Base-by-base conservation (phyloP, 2,888 invertebrate genomes). In the Bembecia ichneumoniformis region DNA sequence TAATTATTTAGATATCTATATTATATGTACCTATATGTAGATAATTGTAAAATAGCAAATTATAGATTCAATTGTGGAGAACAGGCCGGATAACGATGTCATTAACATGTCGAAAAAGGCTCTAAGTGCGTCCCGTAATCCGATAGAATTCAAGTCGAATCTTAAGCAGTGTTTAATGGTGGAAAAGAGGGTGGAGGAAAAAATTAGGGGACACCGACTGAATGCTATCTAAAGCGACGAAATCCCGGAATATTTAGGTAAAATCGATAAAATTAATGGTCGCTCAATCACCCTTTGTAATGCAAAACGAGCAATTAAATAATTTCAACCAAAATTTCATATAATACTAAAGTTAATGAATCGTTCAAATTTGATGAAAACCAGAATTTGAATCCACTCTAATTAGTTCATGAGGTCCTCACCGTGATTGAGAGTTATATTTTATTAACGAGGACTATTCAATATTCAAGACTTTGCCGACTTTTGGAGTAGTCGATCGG, bases 401-500 rank as follows among this genome's bases (percentile, higher is more conserved):
- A 75, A 74, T 77, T 77, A 77, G 71, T 68, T 55, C 55, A 55
- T 40, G 58, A 60, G 59, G 58, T 50, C 55, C 58, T 28, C 63
- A 51, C 65, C 73, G 72, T 68, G 68, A 74, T 76, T 72, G 64
- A 68, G 49, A 67, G 69, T 75, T 78, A 78, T 81, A 75, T 77
- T 79, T 77, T 72, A 77, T 65, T 70, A 75, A 71, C 71, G 63
- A 71, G 61, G 65, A 61, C 74, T 75, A 76, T 77, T 80, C 75
- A 81, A 79, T 80, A 81, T 79, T 79, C 77, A 80, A 62, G 68
- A 63, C 64, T 71, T 56, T 48, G 58, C 63, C 62, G 61, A 62
- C 64, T 70, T 75, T 73, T 72, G 69, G 68, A 75, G 68, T 61
- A 62, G 58, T 58, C 66, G 36, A 57, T 54, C 28, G 58, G 57